Evolutionary conservation across 1,140 invertebrate species (phyloP).

Genomic region (Planococcus citri): DNA sequence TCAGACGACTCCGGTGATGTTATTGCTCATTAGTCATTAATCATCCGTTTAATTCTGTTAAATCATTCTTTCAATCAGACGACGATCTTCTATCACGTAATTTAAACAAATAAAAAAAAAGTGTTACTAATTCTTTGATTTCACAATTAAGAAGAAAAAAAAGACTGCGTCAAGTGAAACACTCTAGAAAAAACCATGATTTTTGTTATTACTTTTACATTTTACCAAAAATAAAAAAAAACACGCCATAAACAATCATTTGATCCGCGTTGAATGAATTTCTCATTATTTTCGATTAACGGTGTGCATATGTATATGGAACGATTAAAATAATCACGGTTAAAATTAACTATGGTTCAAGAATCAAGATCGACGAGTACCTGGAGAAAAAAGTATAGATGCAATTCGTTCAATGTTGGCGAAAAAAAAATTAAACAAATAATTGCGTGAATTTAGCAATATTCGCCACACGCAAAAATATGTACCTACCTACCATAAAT

Average conservation of each 20-base stretch:
- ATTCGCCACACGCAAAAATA: too few species aligned
- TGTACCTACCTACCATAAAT: too few species aligned
- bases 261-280: neutral
- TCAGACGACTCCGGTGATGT: too few species aligned
- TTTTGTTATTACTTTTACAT: slow-evolving; percentile 4
- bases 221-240: neutral
- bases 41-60: neutral
- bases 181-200: neutral
- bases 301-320: too few species aligned
- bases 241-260: neutral
- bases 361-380: too few species aligned
- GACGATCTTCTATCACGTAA: neutral
- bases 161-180: neutral
- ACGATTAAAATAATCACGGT: too few species aligned
- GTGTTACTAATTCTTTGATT: slow-evolving; percentile 4
- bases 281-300: neutral
- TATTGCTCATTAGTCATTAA: neutral
- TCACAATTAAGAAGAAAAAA: neutral
- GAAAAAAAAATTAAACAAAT: too few species aligned
- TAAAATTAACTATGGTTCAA: too few species aligned
- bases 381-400: too few species aligned
- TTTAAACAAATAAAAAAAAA: neutral
- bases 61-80: neutral
- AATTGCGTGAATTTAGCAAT: too few species aligned
- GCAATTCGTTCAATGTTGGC: too few species aligned